These are phyloP conservation scores for Cladorhizidae sp. DNA, from an alignment of 37 sponge, comb jelly and placozoan genomes.

Conservation along the genomic window DNA sequence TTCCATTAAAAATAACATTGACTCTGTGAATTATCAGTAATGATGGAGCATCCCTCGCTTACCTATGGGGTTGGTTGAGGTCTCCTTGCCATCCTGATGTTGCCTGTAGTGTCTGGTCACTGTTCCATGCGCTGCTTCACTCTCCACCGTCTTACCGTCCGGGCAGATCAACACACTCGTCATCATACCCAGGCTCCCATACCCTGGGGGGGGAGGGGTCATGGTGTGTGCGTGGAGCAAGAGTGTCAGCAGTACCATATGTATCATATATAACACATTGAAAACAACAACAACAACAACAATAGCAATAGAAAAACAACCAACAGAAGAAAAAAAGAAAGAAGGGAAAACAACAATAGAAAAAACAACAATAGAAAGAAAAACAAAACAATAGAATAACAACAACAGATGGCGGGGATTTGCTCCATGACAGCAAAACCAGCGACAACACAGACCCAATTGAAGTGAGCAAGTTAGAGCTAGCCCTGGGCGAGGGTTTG, in stretches of 20 bases:
- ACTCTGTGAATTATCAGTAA: neutral
- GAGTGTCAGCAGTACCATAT: too few species aligned
- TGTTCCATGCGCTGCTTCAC: conserved; percentile 96
- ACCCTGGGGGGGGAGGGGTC: conserved; percentile 62
- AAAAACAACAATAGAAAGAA: neutral
- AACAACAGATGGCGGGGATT: too few species aligned
- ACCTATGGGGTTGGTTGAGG: conserved; percentile 95
- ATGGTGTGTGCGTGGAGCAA: too few species aligned
- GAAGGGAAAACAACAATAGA: neutral
- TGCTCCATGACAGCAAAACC: too few species aligned
- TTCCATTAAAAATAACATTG: neutral
- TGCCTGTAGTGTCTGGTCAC: conserved; percentile 92
- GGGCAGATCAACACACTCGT: conserved; percentile 96
- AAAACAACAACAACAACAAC: neutral
- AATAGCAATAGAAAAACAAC: neutral
- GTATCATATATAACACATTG: too few species aligned
- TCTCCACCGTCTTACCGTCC: conserved; percentile 94
- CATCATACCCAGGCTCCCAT: conserved; percentile 96
- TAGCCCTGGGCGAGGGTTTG: too few species aligned
- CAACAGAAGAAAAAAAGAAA: neutral
- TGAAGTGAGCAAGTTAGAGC: too few species aligned
- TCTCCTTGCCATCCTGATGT: conserved; percentile 94
- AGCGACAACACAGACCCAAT: too few species aligned
- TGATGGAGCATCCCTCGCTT: neutral
- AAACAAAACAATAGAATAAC: neutral